Percentiles rank a stretch among this genome's conserved stretches.
phyloP scores from a whole-genome alignment of 2,888 invertebrate species.

The Pristionchus entomophagus region DNA sequence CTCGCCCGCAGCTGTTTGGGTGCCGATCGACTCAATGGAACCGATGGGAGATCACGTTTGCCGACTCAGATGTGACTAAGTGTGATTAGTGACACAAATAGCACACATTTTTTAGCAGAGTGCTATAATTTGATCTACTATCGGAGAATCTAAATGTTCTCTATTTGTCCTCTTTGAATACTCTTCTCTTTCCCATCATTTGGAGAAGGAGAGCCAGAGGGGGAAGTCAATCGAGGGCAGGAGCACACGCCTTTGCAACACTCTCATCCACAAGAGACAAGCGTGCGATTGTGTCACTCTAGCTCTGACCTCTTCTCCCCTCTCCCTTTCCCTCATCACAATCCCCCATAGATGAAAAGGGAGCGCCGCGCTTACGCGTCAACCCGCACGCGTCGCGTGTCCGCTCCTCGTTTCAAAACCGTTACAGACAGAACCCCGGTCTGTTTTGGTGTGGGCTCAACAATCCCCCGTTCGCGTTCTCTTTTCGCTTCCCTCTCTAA shows the following conservation, averaged over 20 bases:
- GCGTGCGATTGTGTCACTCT: constrained; percentile 4
- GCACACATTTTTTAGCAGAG: background rate
- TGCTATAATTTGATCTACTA: too few relatives aligned
- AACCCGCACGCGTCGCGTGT: constrained; percentile 32
- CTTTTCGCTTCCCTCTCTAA: background rate
- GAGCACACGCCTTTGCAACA: background rate
- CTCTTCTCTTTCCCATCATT: background rate
- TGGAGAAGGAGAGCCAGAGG: background rate
- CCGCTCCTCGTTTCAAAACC: constrained; percentile 38
- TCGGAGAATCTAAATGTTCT: too few relatives aligned
- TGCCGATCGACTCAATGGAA: constrained; percentile 32
- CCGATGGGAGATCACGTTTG: constrained; percentile 28
- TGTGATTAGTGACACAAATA: background rate
- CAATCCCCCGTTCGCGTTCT: background rate
- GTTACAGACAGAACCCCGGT: constrained; percentile 2
- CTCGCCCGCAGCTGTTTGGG: constrained; percentile 7
- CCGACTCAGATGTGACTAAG: background rate
- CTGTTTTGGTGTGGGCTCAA: background rate
- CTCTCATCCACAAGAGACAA: background rate
- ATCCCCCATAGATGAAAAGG: background rate
- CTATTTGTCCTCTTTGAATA: background rate
- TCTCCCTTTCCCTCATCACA: background rate
- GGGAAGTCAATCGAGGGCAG: constrained; percentile 9
- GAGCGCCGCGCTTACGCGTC: background rate
- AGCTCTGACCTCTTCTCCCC: constrained; percentile 44